Percentiles rank a stretch among this genome's conserved stretches.
These are phyloP conservation scores for Catharus bicknelli DNA, from an alignment of 2,113 vertebrate genomes.

Conservation along the genomic window DNA sequence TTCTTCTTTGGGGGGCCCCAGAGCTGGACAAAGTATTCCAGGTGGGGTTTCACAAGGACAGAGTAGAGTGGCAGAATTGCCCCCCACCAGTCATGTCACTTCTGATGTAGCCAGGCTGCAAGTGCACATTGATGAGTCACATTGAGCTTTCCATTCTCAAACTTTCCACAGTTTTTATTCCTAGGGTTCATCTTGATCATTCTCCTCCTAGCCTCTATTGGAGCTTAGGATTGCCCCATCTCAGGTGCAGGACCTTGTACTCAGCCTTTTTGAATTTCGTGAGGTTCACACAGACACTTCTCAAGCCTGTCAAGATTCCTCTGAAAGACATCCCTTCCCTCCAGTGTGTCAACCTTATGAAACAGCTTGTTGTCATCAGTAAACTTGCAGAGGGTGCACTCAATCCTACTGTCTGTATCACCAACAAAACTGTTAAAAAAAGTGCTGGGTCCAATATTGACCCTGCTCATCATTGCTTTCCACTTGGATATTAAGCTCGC, in stretches of 20 bases:
- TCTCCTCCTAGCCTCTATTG: not conserved
- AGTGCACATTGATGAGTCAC: not conserved
- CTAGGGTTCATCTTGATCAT: no score
- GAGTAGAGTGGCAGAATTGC: not conserved
- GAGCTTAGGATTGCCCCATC: not conserved
- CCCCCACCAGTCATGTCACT: accelerated
- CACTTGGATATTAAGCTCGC: not conserved
- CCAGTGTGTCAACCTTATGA: not conserved
- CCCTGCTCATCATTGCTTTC: not conserved
- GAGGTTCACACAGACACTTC: not conserved
- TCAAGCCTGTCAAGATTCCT: not conserved
- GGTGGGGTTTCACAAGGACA: not conserved
- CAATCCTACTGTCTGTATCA: not conserved
- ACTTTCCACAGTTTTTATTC: not conserved
- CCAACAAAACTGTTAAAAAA: not conserved
- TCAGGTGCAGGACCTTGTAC: not conserved
- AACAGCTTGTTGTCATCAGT: not conserved
- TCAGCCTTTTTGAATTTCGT: not conserved
- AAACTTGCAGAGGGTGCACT: not conserved
- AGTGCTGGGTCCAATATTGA: not conserved
- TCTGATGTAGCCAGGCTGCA: not conserved
- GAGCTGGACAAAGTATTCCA: not conserved
- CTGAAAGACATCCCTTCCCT: not conserved
- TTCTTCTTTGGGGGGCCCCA: not conserved
- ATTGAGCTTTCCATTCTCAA: not conserved